Percentiles rank a stretch among this genome's conserved stretches.
These are phyloP conservation scores for Gobio gobio DNA, from an alignment of 2,113 vertebrate species.

Conservation along the genomic window DNA sequence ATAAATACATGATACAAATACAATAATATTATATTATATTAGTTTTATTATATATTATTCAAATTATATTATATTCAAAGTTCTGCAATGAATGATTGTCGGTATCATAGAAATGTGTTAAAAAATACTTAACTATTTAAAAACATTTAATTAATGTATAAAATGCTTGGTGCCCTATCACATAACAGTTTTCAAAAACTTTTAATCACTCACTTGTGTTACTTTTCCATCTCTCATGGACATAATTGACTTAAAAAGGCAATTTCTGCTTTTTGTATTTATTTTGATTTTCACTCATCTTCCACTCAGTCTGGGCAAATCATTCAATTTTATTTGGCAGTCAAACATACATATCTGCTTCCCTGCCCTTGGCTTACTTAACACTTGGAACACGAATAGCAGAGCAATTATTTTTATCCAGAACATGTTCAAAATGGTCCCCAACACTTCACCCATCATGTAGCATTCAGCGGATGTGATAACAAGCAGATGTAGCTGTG, in stretches of 20 bases:
- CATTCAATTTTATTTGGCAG: slow-evolving; percentile 54
- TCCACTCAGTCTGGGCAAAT: slow-evolving; percentile 48
- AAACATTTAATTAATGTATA: not conserved
- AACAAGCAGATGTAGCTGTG: slow-evolving; percentile 25
- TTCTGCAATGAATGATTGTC: not conserved
- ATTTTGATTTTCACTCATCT: slow-evolving; percentile 42
- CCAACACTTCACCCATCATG: slow-evolving; percentile 25
- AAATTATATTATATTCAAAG: too few relatives aligned
- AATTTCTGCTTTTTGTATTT: slow-evolving; percentile 45
- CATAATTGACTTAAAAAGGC: slow-evolving; percentile 42
- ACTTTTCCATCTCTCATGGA: slow-evolving; percentile 36
- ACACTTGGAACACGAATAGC: slow-evolving; percentile 26
- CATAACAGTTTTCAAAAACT: not conserved
- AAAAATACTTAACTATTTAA: not conserved
- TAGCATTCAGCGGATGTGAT: slow-evolving; percentile 23
- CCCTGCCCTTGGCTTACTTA: slow-evolving; percentile 19
- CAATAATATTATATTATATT: too few relatives aligned
- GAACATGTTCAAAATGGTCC: slow-evolving; percentile 23
- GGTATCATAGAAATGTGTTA: slow-evolving; percentile 1
- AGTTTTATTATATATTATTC: too few relatives aligned
- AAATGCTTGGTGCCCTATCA: not conserved
- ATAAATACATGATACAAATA: too few relatives aligned
- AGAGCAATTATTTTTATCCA: slow-evolving; percentile 45
- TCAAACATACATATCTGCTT: slow-evolving; percentile 49
- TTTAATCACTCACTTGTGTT: not conserved